phyloP scores from a whole-genome alignment of 2,797 vertebrate species.

The Girardinus metallicus region DNA sequence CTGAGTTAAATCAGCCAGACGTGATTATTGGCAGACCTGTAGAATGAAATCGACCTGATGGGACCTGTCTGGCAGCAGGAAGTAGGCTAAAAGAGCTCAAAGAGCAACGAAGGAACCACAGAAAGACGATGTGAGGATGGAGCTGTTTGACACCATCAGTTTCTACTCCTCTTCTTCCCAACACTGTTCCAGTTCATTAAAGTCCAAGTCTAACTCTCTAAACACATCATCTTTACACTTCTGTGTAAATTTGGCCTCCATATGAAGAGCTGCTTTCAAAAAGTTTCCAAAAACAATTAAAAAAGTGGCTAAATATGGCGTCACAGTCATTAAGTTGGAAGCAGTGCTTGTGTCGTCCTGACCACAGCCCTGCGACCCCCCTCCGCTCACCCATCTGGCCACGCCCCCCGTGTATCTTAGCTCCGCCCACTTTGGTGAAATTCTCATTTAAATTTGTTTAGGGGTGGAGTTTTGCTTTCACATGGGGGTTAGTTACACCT shows the following conservation, averaged over 20 bases:
- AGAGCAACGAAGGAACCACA: background rate
- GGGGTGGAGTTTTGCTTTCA: background rate
- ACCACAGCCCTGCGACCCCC: too few species aligned
- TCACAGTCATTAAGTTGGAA: too few species aligned
- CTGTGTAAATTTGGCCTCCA: background rate
- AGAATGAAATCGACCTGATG: background rate
- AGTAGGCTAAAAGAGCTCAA: background rate
- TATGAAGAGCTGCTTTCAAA: too few species aligned
- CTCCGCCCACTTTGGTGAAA: background rate
- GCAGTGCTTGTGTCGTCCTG: too few species aligned
- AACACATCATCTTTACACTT: background rate
- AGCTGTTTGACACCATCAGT: background rate
- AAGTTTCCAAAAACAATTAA: too few species aligned
- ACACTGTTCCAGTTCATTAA: background rate
- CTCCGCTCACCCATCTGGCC: background rate
- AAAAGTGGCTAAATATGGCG: too few species aligned
- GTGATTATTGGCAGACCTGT: background rate
- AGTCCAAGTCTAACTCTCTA: background rate
- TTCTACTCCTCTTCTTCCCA: background rate
- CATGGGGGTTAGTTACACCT: background rate
- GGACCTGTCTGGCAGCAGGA: background rate
- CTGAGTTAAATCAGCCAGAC: background rate
- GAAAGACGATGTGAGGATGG: too few species aligned
- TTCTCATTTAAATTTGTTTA: background rate
- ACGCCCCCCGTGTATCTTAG: background rate